Percentiles rank a stretch among this genome's conserved stretches.
These are phyloP conservation scores for Amaurobius ferox DNA, from an alignment of 2,888 invertebrate genomes.

Conservation along the genomic window DNA sequence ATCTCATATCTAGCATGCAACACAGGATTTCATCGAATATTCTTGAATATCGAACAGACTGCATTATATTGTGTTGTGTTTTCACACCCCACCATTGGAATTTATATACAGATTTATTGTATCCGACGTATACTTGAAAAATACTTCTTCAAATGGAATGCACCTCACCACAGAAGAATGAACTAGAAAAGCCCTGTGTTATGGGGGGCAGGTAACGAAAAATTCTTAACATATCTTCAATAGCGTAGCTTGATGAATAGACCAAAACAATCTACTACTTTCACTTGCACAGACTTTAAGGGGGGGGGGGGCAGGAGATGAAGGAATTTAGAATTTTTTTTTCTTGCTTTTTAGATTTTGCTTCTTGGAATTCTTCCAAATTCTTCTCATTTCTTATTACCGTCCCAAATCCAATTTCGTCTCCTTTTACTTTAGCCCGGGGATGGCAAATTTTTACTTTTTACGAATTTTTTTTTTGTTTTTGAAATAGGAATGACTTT, in stretches of 20 bases:
- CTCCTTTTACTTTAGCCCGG: constrained; percentile 53
- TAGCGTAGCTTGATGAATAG: constrained; percentile 66
- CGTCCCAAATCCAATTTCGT: constrained; percentile 66
- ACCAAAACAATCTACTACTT: constrained; percentile 68
- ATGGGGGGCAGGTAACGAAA: constrained; percentile 26
- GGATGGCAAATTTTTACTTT: constrained; percentile 66
- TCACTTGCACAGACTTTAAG: constrained; percentile 53
- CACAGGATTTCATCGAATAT: background rate
- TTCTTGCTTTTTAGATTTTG: constrained; percentile 54
- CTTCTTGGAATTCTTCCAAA: constrained; percentile 70
- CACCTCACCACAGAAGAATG: background rate
- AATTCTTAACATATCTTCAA: constrained; percentile 70
- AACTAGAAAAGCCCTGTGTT: background rate
- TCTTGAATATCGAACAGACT: background rate
- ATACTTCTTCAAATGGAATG: constrained; percentile 17
- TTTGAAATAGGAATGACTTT: constrained; percentile 16
- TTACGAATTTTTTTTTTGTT: constrained; percentile 16
- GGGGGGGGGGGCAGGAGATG: background rate
- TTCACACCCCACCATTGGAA: constrained; percentile 4
- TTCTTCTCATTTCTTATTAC: constrained; percentile 71
- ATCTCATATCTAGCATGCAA: background rate
- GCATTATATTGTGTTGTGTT: background rate
- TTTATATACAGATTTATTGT: constrained; percentile 28
- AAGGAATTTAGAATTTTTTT: constrained; percentile 28
- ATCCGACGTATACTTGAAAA: constrained; percentile 17